Percentiles rank a stretch among this genome's conserved stretches.
These are phyloP conservation scores for Henricia sp. DNA, from an alignment of 53 echinoderm and acorn worm species.

Conservation along the genomic window DNA sequence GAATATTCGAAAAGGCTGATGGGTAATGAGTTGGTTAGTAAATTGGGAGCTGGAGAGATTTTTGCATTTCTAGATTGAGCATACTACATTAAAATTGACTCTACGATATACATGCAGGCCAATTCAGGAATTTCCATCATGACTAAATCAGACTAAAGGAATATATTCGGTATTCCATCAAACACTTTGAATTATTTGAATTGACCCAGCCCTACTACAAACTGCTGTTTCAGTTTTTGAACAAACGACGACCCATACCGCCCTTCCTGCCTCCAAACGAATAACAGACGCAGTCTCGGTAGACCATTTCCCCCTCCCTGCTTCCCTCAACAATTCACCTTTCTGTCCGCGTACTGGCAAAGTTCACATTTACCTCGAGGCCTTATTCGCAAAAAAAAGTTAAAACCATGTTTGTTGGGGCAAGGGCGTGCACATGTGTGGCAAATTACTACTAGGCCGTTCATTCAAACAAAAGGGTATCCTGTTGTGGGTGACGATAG, in stretches of 20 bases:
- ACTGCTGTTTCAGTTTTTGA: too few species aligned
- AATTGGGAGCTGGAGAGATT: too few species aligned
- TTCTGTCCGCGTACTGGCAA: not conserved
- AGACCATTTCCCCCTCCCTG: not conserved
- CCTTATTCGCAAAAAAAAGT: not conserved
- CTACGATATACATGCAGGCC: too few species aligned
- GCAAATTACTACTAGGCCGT: slow-evolving; percentile 6
- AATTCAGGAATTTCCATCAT: too few species aligned
- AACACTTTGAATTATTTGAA: too few species aligned
- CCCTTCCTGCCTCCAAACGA: slow-evolving; percentile 17
- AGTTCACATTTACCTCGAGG: not conserved
- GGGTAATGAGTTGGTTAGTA: too few species aligned
- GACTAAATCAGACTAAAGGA: too few species aligned
- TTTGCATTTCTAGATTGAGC: too few species aligned
- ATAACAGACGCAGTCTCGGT: not conserved
- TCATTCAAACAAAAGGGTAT: slow-evolving; percentile 7
- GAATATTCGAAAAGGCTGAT: too few species aligned
- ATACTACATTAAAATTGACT: too few species aligned
- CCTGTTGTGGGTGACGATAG: not conserved
- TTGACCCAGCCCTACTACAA: too few species aligned
- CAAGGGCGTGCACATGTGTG: not conserved
- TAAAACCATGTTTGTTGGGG: not conserved
- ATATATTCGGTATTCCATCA: too few species aligned
- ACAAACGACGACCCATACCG: slow-evolving; percentile 17
- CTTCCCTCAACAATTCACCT: not conserved